Base-by-base conservation (phyloP, 2,113 vertebrate genomes). In the Eleginops maclovinus region DNA sequence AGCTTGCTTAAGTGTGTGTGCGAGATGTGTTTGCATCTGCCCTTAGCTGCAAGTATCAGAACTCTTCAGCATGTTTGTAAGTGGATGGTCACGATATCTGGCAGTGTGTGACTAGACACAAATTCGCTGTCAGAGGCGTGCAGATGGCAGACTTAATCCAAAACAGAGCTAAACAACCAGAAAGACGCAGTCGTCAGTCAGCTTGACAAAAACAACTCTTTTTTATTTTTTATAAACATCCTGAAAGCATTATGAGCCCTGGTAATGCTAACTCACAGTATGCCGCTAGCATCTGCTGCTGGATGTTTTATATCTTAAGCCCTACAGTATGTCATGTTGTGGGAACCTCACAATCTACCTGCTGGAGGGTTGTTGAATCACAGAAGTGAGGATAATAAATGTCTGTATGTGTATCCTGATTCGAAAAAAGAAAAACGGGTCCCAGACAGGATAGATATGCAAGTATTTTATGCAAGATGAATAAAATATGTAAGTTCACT, bases 71-170 rank as follows among this genome's bases (percentile, higher is more conserved):
- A 59, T 77, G 56, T 82, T 72, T 69, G 46, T 10, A 55, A 87
- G 80, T 68, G 80, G 65, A 87, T 70, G 80, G 85, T 82, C 82
- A 68, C 24, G 50, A 81, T 69, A 50, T 80, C 77, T 83, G 81
- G 73, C 87, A 70, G 84, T 40, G 66, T 84, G 77, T 72, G 89
- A 88, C 85, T 76, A 43, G 64, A 55, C 81, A 82, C 74, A 88
- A 53, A 87, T 85, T 79, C 41, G 2, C 72, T 64, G 83, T 78
- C 79, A 74, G 79, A 58, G 68, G 58, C 67, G 63, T 71, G 76
- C 72, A 75, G 81, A 88, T 78, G 82, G 69, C 69, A 70, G 58
- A 67, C 67, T 62, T 79, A 71, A 87, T 84, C 41, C 71, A 47
- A 63, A 79, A 88, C 58, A n/a, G 51, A 70, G 72, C 54, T 67